Conservation (phyloP, 2,888 invertebrate species). For the Epicampocera succincta region DNA sequence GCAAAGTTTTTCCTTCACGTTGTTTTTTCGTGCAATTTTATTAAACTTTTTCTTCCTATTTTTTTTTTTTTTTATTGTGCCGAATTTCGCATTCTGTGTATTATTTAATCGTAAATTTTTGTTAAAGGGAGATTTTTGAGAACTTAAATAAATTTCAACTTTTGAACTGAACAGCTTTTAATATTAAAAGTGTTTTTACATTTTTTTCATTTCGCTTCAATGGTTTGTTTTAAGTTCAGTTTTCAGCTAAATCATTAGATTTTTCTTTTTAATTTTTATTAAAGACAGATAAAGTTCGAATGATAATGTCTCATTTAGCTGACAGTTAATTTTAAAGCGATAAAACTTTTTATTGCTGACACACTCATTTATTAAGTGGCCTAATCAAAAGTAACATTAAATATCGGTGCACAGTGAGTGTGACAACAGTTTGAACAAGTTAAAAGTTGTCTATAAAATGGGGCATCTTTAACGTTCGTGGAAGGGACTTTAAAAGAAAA, state of each 20-base stretch:
- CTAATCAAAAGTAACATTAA: constrained; percentile 43
- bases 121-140: background rate
- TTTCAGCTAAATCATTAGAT: constrained; percentile 16
- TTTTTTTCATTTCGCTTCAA: background rate
- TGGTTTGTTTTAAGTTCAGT: background rate
- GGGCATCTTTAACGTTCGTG: no score
- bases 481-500: no score
- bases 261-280: background rate
- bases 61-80: no score
- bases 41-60: constrained; percentile 32
- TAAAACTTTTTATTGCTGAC: constrained; percentile 57
- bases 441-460: no score
- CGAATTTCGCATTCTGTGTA: constrained; percentile 21
- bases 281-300: constrained; percentile 21
- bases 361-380: constrained; percentile 49
- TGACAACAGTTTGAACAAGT: no score
- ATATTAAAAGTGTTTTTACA: constrained; percentile 2
- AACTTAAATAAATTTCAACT: constrained; percentile 34
- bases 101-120: constrained; percentile 39
- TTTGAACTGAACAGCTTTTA: constrained; percentile 16
- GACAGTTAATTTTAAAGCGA: constrained; percentile 41
- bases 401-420: constrained; percentile 21
- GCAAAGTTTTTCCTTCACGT: constrained; percentile 52
- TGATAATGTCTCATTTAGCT: constrained; percentile 44
- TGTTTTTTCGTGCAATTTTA: background rate